phyloP scores from a whole-genome alignment of 2,797 vertebrate genomes.

The Natrix natrix region DNA sequence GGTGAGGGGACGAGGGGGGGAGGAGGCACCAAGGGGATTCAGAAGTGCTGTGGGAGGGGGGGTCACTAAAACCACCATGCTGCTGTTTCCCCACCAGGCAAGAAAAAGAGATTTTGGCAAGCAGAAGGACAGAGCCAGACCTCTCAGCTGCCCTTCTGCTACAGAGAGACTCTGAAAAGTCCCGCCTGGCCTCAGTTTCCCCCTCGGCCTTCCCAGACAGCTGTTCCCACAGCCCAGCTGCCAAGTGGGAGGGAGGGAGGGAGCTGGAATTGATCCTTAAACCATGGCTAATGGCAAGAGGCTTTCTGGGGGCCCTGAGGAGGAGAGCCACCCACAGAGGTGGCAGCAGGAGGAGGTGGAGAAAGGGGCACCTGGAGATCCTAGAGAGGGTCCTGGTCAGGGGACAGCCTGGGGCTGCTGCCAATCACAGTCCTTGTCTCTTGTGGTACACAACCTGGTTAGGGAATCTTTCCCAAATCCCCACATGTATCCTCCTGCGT shows the following conservation, averaged over 20 bases:
- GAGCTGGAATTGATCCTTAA: slow-evolving; percentile 58
- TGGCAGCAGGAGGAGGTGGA: slow-evolving; percentile 37
- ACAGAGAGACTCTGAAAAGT: not conserved
- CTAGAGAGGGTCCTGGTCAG: not conserved
- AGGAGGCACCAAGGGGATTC: slow-evolving; percentile 47
- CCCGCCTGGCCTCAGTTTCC: slow-evolving; percentile 1
- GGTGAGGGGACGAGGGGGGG: not conserved
- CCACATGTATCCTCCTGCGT: rapidly evolving
- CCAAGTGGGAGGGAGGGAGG: slow-evolving; percentile 13
- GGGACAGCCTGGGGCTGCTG: not conserved
- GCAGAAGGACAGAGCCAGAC: not conserved
- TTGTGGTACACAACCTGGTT: not conserved
- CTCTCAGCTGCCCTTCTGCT: not conserved
- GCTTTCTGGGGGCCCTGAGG: slow-evolving; percentile 19
- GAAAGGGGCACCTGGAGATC: not conserved
- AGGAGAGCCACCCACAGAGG: slow-evolving; percentile 48
- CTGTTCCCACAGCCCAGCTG: not conserved
- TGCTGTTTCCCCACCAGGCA: not conserved
- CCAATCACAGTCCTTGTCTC: not conserved
- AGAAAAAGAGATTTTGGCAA: not conserved
- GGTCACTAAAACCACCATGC: not conserved
- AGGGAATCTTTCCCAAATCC: not conserved
- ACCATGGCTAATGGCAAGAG: slow-evolving; percentile 50
- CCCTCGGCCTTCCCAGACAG: not conserved
- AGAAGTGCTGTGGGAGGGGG: not conserved